A percentile compares a stretch with the other conserved stretches of the same genome.
Conservation (phyloP, 2,113 vertebrate species). For the Misgurnus mizolepis region DNA sequence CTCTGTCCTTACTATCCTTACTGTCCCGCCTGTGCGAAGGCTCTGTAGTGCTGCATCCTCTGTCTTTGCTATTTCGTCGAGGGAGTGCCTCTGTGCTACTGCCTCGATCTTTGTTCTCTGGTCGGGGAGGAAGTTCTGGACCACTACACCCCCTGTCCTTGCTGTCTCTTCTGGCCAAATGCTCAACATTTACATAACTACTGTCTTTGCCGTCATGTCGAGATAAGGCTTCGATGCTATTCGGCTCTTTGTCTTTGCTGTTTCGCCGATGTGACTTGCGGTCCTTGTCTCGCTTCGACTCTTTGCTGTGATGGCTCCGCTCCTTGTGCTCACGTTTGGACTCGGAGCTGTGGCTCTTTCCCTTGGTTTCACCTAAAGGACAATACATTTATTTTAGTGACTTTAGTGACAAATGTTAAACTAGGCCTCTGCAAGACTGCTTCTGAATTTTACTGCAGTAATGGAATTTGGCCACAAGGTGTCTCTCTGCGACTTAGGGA, state of each 20-base stretch:
- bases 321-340: constrained; percentile 55
- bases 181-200: constrained; percentile 6
- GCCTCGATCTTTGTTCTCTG: constrained; percentile 58
- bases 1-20: constrained; percentile 70
- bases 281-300: constrained; percentile 75
- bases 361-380: constrained; percentile 86
- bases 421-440: neutral
- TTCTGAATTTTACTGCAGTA: constrained; percentile 47
- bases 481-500: constrained; percentile 49
- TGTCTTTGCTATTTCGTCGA: constrained; percentile 71
- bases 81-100: constrained; percentile 59
- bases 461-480: constrained; percentile 56
- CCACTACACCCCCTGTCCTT: constrained; percentile 33
- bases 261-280: constrained; percentile 72
- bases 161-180: constrained; percentile 38
- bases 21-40: constrained; percentile 61
- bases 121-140: constrained; percentile 15
- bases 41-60: constrained; percentile 59
- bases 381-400: constrained; percentile 4
- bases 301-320: constrained; percentile 66
- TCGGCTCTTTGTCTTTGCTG: constrained; percentile 60
- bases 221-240: constrained; percentile 59
- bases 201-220: constrained; percentile 46
- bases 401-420: neutral
- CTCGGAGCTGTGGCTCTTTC: constrained; percentile 74